phyloP scores from a whole-genome alignment of 2,113 vertebrate species.

The Axis porcinus region DNA sequence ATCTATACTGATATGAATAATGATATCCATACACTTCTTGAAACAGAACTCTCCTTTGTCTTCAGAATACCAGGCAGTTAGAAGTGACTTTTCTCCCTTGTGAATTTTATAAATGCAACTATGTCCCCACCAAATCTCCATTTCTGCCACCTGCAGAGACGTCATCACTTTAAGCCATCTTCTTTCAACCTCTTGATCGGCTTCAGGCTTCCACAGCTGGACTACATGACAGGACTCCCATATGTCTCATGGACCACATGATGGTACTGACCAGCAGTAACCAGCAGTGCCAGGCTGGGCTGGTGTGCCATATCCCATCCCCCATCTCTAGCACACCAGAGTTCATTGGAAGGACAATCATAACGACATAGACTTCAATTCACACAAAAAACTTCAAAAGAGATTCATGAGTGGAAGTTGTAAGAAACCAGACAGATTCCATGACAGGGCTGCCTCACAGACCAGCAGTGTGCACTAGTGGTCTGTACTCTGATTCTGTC shows the following conservation, averaged over 20 bases:
- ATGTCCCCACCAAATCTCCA: neutral
- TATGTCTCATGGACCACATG: slow-evolving; percentile 24
- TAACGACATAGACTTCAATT: slow-evolving; percentile 48
- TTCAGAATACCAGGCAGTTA: neutral
- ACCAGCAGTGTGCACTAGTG: neutral
- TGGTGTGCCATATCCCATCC: slow-evolving; percentile 47
- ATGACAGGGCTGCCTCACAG: neutral
- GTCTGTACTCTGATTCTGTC: slow-evolving; percentile 28
- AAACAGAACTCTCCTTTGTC: slow-evolving; percentile 51
- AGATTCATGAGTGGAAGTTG: slow-evolving; percentile 5
- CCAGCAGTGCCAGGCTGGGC: slow-evolving; percentile 64
- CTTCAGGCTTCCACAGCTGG: neutral
- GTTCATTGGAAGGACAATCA: slow-evolving; percentile 29
- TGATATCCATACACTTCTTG: slow-evolving; percentile 35
- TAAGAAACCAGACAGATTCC: slow-evolving; percentile 11
- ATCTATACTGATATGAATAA: slow-evolving; percentile 26
- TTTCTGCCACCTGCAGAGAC: slow-evolving; percentile 34
- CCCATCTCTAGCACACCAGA: slow-evolving; percentile 45
- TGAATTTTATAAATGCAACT: slow-evolving; percentile 38
- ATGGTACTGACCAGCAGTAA: slow-evolving; percentile 52
- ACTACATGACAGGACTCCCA: neutral
- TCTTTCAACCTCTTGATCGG: slow-evolving; percentile 4
- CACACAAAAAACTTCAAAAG: slow-evolving; percentile 21
- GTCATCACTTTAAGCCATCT: neutral
- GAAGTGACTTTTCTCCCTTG: neutral